These are phyloP conservation scores for Bombylius discolor DNA, from an alignment of 2,888 invertebrate genomes.

Conservation along the genomic window DNA sequence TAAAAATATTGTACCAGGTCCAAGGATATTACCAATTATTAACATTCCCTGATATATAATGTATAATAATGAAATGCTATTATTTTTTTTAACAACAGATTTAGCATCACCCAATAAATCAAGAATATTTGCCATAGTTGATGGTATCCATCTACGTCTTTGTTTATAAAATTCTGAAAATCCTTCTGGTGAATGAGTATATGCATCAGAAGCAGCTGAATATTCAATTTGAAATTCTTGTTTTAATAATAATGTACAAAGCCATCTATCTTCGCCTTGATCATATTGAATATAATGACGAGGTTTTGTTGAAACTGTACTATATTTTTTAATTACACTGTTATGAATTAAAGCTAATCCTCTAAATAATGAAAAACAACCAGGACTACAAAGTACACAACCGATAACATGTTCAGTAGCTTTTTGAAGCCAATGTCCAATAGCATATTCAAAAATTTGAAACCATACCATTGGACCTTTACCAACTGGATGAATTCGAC, in stretches of 20 bases:
- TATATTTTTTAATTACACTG: conserved; percentile 80
- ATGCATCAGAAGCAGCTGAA: conserved; percentile 88
- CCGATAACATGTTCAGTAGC: conserved; percentile 83
- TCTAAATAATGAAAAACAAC: conserved; percentile 82
- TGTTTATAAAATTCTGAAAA: conserved; percentile 93
- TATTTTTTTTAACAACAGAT: conserved; percentile 67
- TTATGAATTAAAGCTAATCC: conserved; percentile 83
- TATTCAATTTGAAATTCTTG: conserved; percentile 87
- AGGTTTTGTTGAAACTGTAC: conserved; percentile 62
- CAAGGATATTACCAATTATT: conserved; percentile 57
- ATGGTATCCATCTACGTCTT: conserved; percentile 89
- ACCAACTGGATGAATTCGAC: conserved; percentile 80
- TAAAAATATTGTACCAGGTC: conserved; percentile 61
- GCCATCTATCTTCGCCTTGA: conserved; percentile 95
- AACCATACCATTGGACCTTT: conserved; percentile 74
- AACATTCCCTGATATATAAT: conserved; percentile 60
- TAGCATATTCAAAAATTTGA: conserved; percentile 80
- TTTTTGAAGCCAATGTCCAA: conserved; percentile 88
- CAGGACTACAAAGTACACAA: conserved; percentile 82
- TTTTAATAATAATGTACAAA: conserved; percentile 83
- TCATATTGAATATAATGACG: conserved; percentile 83
- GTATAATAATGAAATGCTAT: conserved; percentile 74
- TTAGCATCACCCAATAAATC: conserved; percentile 71
- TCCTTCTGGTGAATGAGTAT: conserved; percentile 84
- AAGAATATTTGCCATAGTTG: conserved; percentile 88